A percentile compares a stretch with the other conserved stretches of the same genome.
These are phyloP conservation scores for Xenus cinereus DNA, from an alignment of 2,113 vertebrate species.

Conservation along the genomic window DNA sequence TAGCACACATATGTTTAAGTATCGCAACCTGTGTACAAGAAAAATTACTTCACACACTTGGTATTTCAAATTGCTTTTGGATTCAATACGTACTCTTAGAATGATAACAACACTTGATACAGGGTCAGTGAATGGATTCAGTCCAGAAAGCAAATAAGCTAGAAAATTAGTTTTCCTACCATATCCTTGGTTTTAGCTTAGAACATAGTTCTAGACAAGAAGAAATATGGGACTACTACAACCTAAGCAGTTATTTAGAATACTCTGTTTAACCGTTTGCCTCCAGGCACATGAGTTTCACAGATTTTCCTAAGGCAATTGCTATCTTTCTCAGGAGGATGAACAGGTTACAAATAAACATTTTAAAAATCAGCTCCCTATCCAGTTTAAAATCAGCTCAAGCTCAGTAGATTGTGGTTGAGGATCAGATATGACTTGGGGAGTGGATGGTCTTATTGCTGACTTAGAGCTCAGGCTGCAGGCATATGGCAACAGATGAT, in stretches of 20 bases:
- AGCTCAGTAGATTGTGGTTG: background rate
- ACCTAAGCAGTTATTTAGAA: background rate
- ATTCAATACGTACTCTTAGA: background rate
- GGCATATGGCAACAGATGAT: conserved; percentile 60
- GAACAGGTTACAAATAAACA: background rate
- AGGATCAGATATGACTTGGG: background rate
- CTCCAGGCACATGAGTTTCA: background rate
- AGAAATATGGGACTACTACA: background rate
- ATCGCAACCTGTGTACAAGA: background rate
- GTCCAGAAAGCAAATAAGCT: background rate
- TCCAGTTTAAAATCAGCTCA: background rate
- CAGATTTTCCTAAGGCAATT: background rate
- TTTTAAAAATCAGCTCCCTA: background rate
- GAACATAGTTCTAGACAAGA: background rate
- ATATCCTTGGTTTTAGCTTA: background rate
- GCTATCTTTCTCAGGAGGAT: background rate
- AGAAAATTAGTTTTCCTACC: background rate
- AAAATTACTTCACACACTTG: background rate
- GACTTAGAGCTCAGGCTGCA: background rate
- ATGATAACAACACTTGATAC: background rate
- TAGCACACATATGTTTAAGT: background rate
- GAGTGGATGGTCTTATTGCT: background rate
- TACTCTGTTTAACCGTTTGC: background rate
- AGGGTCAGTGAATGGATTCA: background rate
- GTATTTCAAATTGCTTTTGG: background rate